phyloP scores from a whole-genome alignment of 2,113 vertebrate species.

The Peucedramus taeniatus region DNA sequence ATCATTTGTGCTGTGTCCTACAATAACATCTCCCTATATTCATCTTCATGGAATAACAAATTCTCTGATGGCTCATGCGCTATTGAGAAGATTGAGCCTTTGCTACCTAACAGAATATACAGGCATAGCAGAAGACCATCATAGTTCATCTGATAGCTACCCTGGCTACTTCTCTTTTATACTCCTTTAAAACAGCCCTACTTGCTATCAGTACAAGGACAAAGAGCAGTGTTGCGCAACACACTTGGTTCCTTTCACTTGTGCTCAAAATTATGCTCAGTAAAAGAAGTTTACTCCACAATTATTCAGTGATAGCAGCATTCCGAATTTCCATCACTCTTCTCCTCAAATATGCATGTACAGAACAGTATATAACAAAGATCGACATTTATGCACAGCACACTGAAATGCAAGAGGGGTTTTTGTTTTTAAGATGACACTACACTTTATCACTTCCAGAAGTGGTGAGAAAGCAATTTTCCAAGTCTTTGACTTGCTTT shows the following conservation, averaged over 20 bases:
- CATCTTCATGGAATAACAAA: background rate
- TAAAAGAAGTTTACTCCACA: background rate
- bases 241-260: background rate
- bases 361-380: background rate
- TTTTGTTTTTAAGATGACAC: background rate
- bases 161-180: background rate
- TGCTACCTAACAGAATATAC: background rate
- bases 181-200: background rate
- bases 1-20: no score
- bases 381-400: background rate
- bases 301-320: background rate
- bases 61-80: background rate
- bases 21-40: background rate
- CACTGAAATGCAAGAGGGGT: background rate
- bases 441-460: constrained; percentile 26
- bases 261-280: background rate
- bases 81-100: background rate
- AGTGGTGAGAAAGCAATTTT: constrained; percentile 13
- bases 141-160: background rate
- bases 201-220: background rate
- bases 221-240: background rate
- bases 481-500: background rate
- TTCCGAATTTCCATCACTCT: background rate
- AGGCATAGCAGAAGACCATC: background rate
- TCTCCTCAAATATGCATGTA: background rate